These are phyloP conservation scores for Piaya cayana DNA, from an alignment of 2,113 vertebrate species.

Conservation along the genomic window DNA sequence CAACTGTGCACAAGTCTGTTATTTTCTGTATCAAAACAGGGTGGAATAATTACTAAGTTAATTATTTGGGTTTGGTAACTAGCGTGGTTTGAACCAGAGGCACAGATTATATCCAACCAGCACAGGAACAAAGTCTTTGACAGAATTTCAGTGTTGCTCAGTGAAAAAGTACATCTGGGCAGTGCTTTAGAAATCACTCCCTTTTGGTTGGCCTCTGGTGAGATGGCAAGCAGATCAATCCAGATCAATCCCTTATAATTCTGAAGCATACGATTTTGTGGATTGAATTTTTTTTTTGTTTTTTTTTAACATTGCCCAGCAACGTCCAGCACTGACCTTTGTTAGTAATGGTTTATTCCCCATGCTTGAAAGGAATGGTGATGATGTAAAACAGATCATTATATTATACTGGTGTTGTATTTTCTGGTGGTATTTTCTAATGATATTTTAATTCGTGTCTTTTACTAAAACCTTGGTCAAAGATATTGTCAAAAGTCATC, in stretches of 20 bases:
- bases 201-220: neutral
- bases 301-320: neutral
- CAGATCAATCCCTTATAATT: neutral
- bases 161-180: neutral
- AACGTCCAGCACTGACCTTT: neutral
- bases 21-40: neutral
- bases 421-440: neutral
- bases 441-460: neutral
- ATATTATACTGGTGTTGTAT: fast-evolving
- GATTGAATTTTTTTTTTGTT: neutral
- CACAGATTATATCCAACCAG: neutral
- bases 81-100: neutral
- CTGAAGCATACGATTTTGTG: neutral
- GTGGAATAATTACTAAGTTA: neutral
- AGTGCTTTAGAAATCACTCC: neutral
- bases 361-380: neutral
- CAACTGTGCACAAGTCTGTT: too few species aligned
- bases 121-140: neutral
- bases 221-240: neutral
- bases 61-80: neutral
- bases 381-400: neutral
- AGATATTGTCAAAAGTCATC: neutral
- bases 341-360: neutral
- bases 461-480: neutral
- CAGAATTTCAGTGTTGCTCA: neutral